Conservation (phyloP, 2,113 vertebrate genomes). For the Oenanthe oenanthe region DNA sequence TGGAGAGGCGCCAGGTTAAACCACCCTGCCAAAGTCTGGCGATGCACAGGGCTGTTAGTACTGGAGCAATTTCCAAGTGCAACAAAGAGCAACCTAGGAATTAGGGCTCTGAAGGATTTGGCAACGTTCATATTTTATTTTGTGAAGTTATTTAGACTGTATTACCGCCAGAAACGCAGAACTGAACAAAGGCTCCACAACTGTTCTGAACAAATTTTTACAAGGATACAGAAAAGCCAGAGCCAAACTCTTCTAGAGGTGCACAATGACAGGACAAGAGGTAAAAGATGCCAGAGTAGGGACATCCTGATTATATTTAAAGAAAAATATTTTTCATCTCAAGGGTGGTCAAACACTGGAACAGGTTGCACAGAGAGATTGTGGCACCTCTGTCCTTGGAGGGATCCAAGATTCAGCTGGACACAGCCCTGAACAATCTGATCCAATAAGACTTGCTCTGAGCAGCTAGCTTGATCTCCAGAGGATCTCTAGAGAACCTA, state of each 20-base stretch:
- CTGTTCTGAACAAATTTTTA: not conserved
- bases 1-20: not conserved
- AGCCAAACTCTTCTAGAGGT: not conserved
- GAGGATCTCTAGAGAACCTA: not conserved
- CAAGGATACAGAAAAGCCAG: not conserved
- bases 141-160: not conserved
- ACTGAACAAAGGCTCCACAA: not conserved
- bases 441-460: not conserved
- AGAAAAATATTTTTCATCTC: not conserved
- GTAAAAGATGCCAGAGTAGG: not conserved
- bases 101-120: not conserved
- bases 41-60: not conserved
- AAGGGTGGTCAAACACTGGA: not conserved
- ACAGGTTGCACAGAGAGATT: rapidly evolving
- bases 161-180: not conserved
- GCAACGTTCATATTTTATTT: not conserved
- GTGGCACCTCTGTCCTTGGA: not conserved
- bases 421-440: not conserved
- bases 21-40: not conserved
- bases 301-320: not conserved
- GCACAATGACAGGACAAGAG: not conserved
- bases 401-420: not conserved
- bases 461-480: not conserved
- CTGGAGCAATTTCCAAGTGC: not conserved
- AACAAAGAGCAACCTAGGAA: not conserved